Conservation (phyloP, 2,797 vertebrate species). For the Macroramphosus scolopax region DNA sequence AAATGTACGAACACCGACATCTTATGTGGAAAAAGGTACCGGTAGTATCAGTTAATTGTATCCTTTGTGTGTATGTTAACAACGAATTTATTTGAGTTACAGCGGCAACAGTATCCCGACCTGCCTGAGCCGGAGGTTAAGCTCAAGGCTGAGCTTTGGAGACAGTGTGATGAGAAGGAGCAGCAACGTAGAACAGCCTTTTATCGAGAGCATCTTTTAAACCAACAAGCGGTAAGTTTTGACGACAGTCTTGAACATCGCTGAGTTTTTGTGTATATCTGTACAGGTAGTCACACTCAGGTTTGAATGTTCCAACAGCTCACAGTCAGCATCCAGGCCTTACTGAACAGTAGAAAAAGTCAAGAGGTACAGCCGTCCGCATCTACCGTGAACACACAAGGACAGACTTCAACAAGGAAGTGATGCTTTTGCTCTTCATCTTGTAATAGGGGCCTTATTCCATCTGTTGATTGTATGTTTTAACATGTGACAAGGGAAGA, state of each 20-base stretch:
- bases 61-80: not conserved
- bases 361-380: not conserved
- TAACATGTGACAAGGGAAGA: too few relatives aligned
- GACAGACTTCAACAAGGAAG: slow-evolving; percentile 4
- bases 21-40: too few relatives aligned
- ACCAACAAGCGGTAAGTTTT: slow-evolving; percentile 58
- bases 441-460: not conserved
- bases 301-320: slow-evolving; percentile 43
- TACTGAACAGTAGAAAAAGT: slow-evolving; percentile 47
- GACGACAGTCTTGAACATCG: too few relatives aligned
- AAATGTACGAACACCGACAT: too few relatives aligned
- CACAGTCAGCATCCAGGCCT: slow-evolving; percentile 45
- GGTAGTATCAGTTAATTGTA: too few relatives aligned
- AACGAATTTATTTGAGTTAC: not conserved
- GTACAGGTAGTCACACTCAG: not conserved
- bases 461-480: too few relatives aligned
- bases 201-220: slow-evolving; percentile 38
- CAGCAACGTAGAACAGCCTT: slow-evolving; percentile 19
- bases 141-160: slow-evolving; percentile 44
- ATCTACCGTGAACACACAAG: slow-evolving; percentile 3
- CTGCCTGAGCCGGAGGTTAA: slow-evolving; percentile 6
- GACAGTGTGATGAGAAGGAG: slow-evolving; percentile 38
- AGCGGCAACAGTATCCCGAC: slow-evolving; percentile 50
- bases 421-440: not conserved
- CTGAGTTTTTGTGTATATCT: too few relatives aligned